Base-by-base conservation (phyloP, 2,888 invertebrate genomes). In the Rhingia campestris region DNA sequence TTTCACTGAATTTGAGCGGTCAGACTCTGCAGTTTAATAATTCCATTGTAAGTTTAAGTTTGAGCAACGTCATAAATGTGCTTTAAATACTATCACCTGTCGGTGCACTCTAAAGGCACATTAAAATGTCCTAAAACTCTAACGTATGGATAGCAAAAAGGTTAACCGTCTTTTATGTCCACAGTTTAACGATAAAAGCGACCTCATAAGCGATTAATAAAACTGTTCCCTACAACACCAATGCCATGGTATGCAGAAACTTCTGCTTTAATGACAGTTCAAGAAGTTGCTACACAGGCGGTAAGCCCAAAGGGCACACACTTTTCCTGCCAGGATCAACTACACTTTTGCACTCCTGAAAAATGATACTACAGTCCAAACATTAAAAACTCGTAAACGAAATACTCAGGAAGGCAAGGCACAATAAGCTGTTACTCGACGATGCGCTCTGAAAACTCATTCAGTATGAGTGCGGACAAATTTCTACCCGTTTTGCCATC, bases 181-280 rank as follows among this genome's bases (percentile, higher is more conserved):
- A 4, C 63, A 63, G 63, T 70, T 76, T 49, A 43, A 77, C 77
- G 70, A 41, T 63, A 77, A 70, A 41, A 39, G 35, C 70, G 37
- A 70, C 70, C 56, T 77, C 77, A 77, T 77, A 70, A 77, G 63
- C 77, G 77, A 77, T 77, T 77, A 77, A 77, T 77, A 70, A 77
- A 77, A 58, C 22, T 41, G 33, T 56, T 76, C 54, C 33, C 37
- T 54, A 32, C 39, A 69, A 69, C 63, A 63, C 33, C 54, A 64
- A 56, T 12, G 47, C 39, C 70, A 64, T 73, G 33, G 47, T 47
- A 35, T 10, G 30, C 35, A 53, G 35, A 69, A 66, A 72, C 32
- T 72, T 81, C 37, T 7, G 41, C 47, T 66, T 70, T 76, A 70
- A 66, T 39, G 70, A 14, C 70, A 76, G 72, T 76, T 76, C 70